Percentiles rank a stretch among this genome's conserved stretches.
phyloP scores from a whole-genome alignment of 1,140 invertebrate species.

The Patella vulgata region DNA sequence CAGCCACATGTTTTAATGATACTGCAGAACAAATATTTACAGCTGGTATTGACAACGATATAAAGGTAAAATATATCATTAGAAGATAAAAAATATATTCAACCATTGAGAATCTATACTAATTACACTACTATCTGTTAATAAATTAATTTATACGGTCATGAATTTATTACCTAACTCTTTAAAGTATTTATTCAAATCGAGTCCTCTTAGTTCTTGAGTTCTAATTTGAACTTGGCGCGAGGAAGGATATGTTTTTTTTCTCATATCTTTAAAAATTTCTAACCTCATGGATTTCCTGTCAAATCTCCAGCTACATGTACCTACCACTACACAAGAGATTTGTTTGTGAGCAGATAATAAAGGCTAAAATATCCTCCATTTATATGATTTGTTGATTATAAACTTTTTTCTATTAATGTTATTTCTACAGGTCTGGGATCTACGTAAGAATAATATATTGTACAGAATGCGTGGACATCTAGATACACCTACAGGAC shows the following conservation, averaged over 20 bases:
- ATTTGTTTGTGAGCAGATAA: no score
- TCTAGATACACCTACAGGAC: slow-evolving; percentile 93
- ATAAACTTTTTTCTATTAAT: no score
- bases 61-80: slow-evolving; percentile 76
- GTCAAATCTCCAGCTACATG: no score
- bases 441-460: slow-evolving; percentile 89
- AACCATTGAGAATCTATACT: not conserved
- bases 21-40: slow-evolving; percentile 90
- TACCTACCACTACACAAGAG: no score
- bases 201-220: no score
- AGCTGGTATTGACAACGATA: slow-evolving; percentile 96
- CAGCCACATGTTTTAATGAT: slow-evolving; percentile 94
- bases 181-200: no score
- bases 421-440: slow-evolving; percentile 84
- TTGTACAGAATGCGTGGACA: slow-evolving; percentile 88
- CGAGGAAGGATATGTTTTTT: no score
- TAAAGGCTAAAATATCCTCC: no score
- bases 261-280: no score
- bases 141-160: not conserved
- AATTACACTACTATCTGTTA: not conserved
- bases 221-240: no score
- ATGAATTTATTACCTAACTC: not conserved
- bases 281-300: no score
- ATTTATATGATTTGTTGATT: no score
- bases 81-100: not conserved